Conservation (phyloP, 2,113 vertebrate species). For the Oreochromis spilurus region DNA sequence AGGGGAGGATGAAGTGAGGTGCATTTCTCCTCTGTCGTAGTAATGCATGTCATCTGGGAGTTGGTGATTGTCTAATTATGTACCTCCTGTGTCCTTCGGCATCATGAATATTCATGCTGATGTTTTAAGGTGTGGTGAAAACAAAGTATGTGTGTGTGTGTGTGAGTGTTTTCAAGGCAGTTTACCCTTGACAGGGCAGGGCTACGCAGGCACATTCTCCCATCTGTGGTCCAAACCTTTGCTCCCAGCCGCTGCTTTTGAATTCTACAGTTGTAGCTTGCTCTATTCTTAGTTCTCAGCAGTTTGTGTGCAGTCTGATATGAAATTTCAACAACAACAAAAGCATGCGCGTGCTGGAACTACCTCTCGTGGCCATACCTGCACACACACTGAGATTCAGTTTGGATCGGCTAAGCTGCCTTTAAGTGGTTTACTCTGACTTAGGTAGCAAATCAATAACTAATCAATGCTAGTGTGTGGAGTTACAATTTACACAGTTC, state of each 20-base stretch:
- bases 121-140: slow-evolving; percentile 61
- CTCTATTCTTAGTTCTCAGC: slow-evolving; percentile 61
- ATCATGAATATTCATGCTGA: slow-evolving; percentile 74
- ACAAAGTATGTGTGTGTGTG: slow-evolving; percentile 1
- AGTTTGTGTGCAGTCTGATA: slow-evolving; percentile 30
- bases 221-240: slow-evolving; percentile 74
- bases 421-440: slow-evolving; percentile 35
- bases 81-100: slow-evolving; percentile 62
- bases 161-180: slow-evolving; percentile 11
- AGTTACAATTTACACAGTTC: slow-evolving; percentile 36
- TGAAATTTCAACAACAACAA: slow-evolving; percentile 31
- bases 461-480: slow-evolving; percentile 49
- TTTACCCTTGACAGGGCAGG: slow-evolving; percentile 73
- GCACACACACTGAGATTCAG: not conserved
- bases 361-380: not conserved
- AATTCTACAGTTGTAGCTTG: slow-evolving; percentile 57
- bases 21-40: slow-evolving; percentile 35
- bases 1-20: slow-evolving; percentile 25
- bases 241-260: slow-evolving; percentile 65
- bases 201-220: slow-evolving; percentile 60
- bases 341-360: not conserved
- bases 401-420: slow-evolving; percentile 3
- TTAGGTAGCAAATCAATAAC: slow-evolving; percentile 51
- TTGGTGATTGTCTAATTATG: slow-evolving; percentile 74
- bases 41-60: slow-evolving; percentile 50